These are phyloP conservation scores for Papilio helenus DNA, from an alignment of 1,140 invertebrate genomes.

Conservation along the genomic window DNA sequence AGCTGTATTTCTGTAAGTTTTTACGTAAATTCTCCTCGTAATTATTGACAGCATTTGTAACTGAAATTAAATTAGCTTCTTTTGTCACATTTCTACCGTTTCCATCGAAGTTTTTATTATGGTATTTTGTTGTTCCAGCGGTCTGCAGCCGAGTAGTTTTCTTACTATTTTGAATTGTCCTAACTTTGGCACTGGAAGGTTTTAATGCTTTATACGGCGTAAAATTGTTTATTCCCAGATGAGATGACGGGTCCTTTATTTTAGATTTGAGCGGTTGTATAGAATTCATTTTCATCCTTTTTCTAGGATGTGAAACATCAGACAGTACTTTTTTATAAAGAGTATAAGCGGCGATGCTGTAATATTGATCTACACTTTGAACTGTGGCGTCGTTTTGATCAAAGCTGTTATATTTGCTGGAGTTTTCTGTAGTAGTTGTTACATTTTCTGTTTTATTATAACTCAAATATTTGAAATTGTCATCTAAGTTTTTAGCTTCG, in stretches of 20 bases:
- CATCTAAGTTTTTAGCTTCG: not conserved
- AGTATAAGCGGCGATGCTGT: slow-evolving; percentile 3
- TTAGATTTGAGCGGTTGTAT: not conserved
- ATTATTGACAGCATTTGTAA: slow-evolving; percentile 5
- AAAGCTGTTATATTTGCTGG: not conserved
- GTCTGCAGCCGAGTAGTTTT: not conserved
- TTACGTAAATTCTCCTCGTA: slow-evolving; percentile 6
- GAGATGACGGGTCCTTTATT: not conserved
- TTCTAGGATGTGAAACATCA: not conserved
- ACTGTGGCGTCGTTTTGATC: not conserved
- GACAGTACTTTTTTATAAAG: not conserved
- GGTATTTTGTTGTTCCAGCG: not conserved
- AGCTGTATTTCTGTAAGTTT: slow-evolving; percentile 1
- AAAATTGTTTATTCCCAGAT: not conserved
- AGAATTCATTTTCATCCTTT: slow-evolving; percentile 19
- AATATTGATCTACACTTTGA: slow-evolving; percentile 2
- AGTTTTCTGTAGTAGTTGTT: not conserved
- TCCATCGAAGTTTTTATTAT: not conserved
- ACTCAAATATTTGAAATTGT: slow-evolving; percentile 13
- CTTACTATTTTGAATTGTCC: not conserved
- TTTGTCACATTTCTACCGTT: not conserved
- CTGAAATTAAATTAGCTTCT: not conserved
- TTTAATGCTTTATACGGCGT: not conserved
- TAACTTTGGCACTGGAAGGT: not conserved
- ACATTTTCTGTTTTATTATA: slow-evolving; percentile 47